A percentile compares a stretch with the other conserved stretches of the same genome.
These are phyloP conservation scores for Bos taurus DNA, from an alignment of 2,113 vertebrate species.

Conservation along the genomic window ARS-UCD2.0 NC_037336.1:51331001-51331500, in stretches of 20 bases:
- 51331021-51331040: neutral
- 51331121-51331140: neutral
- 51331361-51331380: neutral
- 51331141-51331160: neutral
- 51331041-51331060: neutral
- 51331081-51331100: neutral
- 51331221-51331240: fast-evolving
- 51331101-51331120: neutral
- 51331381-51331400: neutral
- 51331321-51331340: neutral
- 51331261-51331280: neutral
- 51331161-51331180: neutral
- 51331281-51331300: neutral
- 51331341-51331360: neutral
- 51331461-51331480: neutral
- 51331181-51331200: neutral
- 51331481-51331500: neutral
- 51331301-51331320: neutral
- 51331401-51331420: neutral
- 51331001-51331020: neutral
- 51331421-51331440: neutral
- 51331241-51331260: neutral
- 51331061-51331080: neutral
- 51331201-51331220: neutral
- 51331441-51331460: neutral